Evolutionary conservation across 2,797 vertebrate species (phyloP).

Genomic region (Platyrinchus mystaceus): DNA sequence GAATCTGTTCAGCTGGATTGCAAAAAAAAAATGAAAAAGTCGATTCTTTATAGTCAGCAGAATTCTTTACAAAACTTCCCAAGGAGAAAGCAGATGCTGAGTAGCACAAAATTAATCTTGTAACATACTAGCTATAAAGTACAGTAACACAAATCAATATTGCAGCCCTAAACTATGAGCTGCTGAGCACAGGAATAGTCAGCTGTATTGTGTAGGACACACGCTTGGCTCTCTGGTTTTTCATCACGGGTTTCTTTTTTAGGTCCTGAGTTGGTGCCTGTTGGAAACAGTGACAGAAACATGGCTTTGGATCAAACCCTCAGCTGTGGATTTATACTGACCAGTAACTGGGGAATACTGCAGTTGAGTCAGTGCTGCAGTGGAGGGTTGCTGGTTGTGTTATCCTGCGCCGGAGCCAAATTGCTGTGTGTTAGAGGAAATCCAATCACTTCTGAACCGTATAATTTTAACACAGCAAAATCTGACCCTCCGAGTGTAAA

Average conservation of each 20-base stretch:
- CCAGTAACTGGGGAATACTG: neutral
- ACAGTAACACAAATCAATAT: slow-evolving; percentile 68
- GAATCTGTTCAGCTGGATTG: slow-evolving; percentile 18
- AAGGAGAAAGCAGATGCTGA: slow-evolving; percentile 64
- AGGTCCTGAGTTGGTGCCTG: slow-evolving; percentile 1
- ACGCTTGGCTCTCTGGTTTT: neutral
- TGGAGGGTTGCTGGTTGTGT: neutral
- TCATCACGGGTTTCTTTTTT: neutral
- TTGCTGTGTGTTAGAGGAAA: neutral
- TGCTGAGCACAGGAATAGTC: slow-evolving; percentile 34
- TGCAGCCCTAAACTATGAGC: slow-evolving; percentile 19
- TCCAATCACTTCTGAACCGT: neutral
- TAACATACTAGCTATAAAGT: slow-evolving; percentile 66
- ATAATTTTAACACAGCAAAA: slow-evolving; percentile 3
- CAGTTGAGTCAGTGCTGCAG: slow-evolving; percentile 30
- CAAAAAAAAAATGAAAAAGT: neutral
- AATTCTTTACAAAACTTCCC: slow-evolving; percentile 50
- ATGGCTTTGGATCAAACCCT: slow-evolving; percentile 7
- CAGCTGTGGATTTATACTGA: neutral
- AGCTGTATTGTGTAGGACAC: slow-evolving; percentile 24
- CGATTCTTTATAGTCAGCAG: slow-evolving; percentile 49
- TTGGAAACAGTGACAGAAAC: slow-evolving; percentile 14
- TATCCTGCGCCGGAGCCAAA: neutral
- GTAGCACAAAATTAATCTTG: slow-evolving; percentile 65
- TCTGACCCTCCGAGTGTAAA: slow-evolving; percentile 5